Conservation (phyloP, 2,797 vertebrate genomes). For the Propithecus perrieri region DNA sequence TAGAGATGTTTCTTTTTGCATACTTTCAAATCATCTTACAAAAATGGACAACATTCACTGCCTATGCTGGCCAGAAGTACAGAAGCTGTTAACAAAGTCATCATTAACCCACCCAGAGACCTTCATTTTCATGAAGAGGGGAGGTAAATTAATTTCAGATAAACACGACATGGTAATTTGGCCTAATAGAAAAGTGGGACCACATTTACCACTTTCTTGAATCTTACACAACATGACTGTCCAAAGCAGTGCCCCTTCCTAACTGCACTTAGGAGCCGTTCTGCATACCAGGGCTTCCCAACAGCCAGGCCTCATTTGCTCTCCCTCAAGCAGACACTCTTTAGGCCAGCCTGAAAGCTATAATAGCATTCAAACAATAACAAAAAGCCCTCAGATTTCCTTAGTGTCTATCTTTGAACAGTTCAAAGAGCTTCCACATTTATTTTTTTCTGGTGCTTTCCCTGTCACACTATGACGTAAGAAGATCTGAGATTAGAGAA, state of each 20-base stretch:
- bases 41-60: slow-evolving; percentile 80
- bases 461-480: slow-evolving; percentile 47
- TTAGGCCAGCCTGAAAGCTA: not conserved
- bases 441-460: slow-evolving; percentile 51
- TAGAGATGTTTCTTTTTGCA: slow-evolving; percentile 61
- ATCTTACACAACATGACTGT: not conserved
- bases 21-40: slow-evolving; percentile 70
- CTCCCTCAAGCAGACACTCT: slow-evolving; percentile 23
- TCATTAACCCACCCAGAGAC: slow-evolving; percentile 65
- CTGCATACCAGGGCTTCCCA: not conserved
- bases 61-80: slow-evolving; percentile 73
- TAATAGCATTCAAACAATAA: slow-evolving; percentile 47
- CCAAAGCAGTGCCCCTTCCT: not conserved
- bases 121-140: slow-evolving; percentile 60
- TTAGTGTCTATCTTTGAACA: slow-evolving; percentile 54
- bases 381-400: slow-evolving; percentile 36
- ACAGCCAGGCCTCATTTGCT: not conserved
- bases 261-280: not conserved
- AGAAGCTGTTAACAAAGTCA: slow-evolving; percentile 73
- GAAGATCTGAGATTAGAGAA: slow-evolving; percentile 60
- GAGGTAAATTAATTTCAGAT: slow-evolving; percentile 55
- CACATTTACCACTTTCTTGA: not conserved
- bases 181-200: slow-evolving; percentile 24
- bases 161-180: slow-evolving; percentile 17
- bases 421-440: slow-evolving; percentile 54